Conservation (phyloP, 2,797 vertebrate species). For the Eremophila alpestris region DNA sequence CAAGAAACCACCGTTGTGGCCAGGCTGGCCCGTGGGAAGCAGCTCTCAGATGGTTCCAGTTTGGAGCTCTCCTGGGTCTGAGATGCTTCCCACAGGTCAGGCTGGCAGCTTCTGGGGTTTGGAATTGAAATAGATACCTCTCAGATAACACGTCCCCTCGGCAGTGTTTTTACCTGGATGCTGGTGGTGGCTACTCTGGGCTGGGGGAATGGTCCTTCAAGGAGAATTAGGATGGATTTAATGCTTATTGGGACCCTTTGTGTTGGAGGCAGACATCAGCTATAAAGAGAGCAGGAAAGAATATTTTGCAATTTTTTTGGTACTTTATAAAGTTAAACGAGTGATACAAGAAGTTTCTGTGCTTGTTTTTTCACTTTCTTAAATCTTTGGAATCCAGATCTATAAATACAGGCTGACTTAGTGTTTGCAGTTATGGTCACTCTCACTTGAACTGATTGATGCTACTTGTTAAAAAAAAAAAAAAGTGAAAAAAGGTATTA, state of each 20-base stretch:
- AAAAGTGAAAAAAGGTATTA: not conserved
- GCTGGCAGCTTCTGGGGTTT: not conserved
- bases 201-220: not conserved
- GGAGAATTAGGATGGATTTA: not conserved
- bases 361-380: conserved; percentile 31
- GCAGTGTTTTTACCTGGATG: not conserved
- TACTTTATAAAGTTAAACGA: not conserved
- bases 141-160: rapidly evolving
- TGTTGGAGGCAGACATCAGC: not conserved
- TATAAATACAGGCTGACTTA: conserved; percentile 32
- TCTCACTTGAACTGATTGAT: not conserved
- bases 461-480: not conserved
- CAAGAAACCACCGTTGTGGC: conserved; percentile 30
- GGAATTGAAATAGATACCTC: not conserved
- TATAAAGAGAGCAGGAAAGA: conserved; percentile 1
- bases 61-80: not conserved
- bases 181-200: not conserved
- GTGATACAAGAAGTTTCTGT: not conserved
- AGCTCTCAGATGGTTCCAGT: not conserved
- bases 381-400: not conserved
- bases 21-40: conserved; percentile 50
- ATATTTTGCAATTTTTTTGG: not conserved
- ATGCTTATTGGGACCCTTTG: rapidly evolving
- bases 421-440: not conserved
- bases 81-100: conserved; percentile 32